phyloP scores from a whole-genome alignment of 2,888 invertebrate genomes.

The Scelioninae gen. 2 region DNA sequence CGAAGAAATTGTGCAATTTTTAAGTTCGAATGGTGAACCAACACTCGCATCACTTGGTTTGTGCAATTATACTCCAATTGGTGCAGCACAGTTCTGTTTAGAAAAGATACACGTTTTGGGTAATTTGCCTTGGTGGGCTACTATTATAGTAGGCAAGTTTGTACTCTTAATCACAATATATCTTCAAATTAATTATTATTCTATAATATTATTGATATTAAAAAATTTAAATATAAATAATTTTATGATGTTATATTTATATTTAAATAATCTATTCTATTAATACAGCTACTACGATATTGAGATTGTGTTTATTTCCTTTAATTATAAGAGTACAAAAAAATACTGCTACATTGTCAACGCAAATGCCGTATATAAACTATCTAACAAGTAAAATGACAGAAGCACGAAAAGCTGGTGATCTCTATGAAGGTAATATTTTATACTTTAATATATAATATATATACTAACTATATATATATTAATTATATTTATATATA shows the following conservation, averaged over 20 bases:
- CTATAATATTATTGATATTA: too few relatives aligned
- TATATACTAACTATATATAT: too few relatives aligned
- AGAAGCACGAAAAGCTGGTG: slow-evolving; percentile 89
- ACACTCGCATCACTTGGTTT: slow-evolving; percentile 51
- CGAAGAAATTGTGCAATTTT: slow-evolving; percentile 36
- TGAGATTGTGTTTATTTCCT: slow-evolving; percentile 88
- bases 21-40: slow-evolving; percentile 50
- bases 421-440: slow-evolving; percentile 81
- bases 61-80: slow-evolving; percentile 80
- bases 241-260: slow-evolving; percentile 1
- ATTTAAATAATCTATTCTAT: slow-evolving; percentile 4
- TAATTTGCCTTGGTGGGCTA: slow-evolving; percentile 95
- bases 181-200: slow-evolving; percentile 10
- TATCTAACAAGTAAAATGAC: slow-evolving; percentile 88
- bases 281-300: slow-evolving; percentile 80
- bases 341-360: slow-evolving; percentile 88
- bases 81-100: slow-evolving; percentile 86
- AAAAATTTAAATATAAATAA: not conserved
- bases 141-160: slow-evolving; percentile 83
- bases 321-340: slow-evolving; percentile 89
- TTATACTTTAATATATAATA: too few relatives aligned
- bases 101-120: slow-evolving; percentile 88
- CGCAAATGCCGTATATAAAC: slow-evolving; percentile 91
- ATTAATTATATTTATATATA: slow-evolving; percentile 23
- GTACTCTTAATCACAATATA: slow-evolving; percentile 45